A percentile compares a stretch with the other conserved stretches of the same genome.
Conservation (phyloP, 2,888 invertebrate genomes). For the Lobophora halterata region DNA sequence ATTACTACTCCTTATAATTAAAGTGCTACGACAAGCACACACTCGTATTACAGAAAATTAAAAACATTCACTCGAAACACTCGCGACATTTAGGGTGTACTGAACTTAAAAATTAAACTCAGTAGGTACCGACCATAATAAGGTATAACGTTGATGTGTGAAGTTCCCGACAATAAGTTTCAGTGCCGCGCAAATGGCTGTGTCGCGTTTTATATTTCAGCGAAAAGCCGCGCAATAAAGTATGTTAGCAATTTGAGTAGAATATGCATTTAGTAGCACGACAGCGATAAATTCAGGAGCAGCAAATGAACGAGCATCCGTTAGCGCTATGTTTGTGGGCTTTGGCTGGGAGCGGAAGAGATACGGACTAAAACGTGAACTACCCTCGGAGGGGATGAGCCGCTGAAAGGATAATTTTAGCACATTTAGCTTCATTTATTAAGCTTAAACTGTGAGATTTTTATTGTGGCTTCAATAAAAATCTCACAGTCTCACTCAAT, state of each 20-base stretch:
- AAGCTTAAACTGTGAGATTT: too few relatives aligned
- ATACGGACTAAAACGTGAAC: constrained; percentile 37
- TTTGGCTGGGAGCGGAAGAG: constrained; percentile 40
- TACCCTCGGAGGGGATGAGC: constrained; percentile 18
- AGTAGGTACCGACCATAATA: constrained; percentile 16
- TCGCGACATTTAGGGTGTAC: constrained; percentile 1
- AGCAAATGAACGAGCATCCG: constrained; percentile 54
- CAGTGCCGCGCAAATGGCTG: constrained; percentile 36
- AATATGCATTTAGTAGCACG: constrained; percentile 62
- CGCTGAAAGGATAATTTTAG: constrained; percentile 23
- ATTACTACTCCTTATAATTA: constrained; percentile 10
- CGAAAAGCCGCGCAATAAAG: constrained; percentile 52
- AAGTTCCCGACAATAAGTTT: constrained; percentile 17
- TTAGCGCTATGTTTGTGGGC: constrained; percentile 45
- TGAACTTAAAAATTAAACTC: constrained; percentile 20
- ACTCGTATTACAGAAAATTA: constrained; percentile 5
- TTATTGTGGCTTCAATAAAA: too few relatives aligned
- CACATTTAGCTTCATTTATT: constrained; percentile 10
- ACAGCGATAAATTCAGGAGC: constrained; percentile 55
- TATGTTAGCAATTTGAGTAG: constrained; percentile 55
- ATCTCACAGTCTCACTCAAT: too few relatives aligned
- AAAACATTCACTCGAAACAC: constrained; percentile 2
- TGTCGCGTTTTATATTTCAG: constrained; percentile 49
- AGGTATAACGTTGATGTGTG: constrained; percentile 26
- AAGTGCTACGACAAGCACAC: constrained; percentile 12